Evolutionary conservation across 2,113 vertebrate species (phyloP), one percentile per base, ranked within the genome.

Genomic region (Neolamprologus falcicula): DNA sequence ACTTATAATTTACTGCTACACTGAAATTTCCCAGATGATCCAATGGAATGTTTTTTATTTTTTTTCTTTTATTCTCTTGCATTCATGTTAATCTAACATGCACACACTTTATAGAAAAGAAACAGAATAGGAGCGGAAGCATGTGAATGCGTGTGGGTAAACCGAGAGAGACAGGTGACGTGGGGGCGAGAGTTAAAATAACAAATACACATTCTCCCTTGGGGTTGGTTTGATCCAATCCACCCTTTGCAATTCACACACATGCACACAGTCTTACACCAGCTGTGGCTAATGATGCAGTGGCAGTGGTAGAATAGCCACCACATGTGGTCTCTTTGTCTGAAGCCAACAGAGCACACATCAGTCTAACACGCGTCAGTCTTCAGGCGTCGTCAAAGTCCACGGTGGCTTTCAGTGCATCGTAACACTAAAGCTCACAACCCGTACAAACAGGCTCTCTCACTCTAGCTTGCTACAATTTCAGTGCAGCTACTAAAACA

Each of bases 261-360:
- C 80, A 81, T 63, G 71, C 86, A 26, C 83, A 14, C 17, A 47
- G 79, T 59, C 71, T 71, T 21, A 54, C 93, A 88, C 90, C 91
- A 92, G 93, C 93, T 94, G 92, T 90, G 94, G 93, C 87, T 95
- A 95, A 95, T 95, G 94, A 94, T 93, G 92, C 87, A 28, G 79
- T 84, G 90, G 86, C 78, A 86, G 83, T 61, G 84, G 88, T 47
- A 84, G 84, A 86, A 71, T 83, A 90, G 90, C 82, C 84, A 82
- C 94, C 94, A 94, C 94, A 95, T 95, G 95, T 90, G 93, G 87
- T 91, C 88, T 82, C 84, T 92, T 94, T 95, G 95, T 95, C 86
- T 90, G 90, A 87, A 88, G 76, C 86, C 88, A 86, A 83, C 82
- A 17, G 88, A 89, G 86, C 91, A 87, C 89, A 88, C 63, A 81